Percentiles rank a stretch among this genome's conserved stretches.
These are phyloP conservation scores for Brachypodius melanocephalos DNA, from an alignment of 2,113 vertebrate species.

Conservation along the genomic window DNA sequence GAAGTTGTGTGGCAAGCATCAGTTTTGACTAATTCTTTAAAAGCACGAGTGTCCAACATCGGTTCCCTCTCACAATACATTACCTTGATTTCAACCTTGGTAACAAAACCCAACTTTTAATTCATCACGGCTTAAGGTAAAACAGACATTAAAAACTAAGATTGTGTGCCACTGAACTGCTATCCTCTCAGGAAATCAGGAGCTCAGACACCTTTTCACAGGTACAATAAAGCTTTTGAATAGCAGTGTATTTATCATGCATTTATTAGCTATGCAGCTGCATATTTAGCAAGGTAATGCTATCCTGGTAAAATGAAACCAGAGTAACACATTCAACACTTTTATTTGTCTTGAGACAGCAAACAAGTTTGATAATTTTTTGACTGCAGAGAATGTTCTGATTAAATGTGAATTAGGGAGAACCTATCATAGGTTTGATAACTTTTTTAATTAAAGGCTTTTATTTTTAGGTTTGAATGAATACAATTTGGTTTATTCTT, in stretches of 20 bases:
- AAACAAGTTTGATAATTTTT: background rate
- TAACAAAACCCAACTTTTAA: background rate
- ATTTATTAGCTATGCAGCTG: background rate
- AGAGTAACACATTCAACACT: background rate
- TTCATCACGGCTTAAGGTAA: background rate
- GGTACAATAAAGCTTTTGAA: background rate
- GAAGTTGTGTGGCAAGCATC: background rate
- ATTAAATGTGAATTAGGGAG: background rate
- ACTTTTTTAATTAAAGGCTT: background rate
- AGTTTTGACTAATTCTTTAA: background rate
- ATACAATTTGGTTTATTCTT: background rate
- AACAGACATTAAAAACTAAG: background rate
- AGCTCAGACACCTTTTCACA: background rate
- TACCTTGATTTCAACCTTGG: background rate
- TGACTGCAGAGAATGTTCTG: background rate
- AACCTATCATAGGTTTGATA: background rate
- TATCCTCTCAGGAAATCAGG: background rate
- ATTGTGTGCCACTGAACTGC: background rate
- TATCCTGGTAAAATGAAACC: background rate
- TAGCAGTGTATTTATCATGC: background rate
- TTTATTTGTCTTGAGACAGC: background rate
- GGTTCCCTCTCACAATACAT: background rate
- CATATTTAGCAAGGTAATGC: background rate
- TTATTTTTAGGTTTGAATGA: background rate
- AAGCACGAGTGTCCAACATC: background rate